These are phyloP conservation scores for Noturus placidus DNA, from an alignment of 2,113 vertebrate species.

Conservation along the genomic window DNA sequence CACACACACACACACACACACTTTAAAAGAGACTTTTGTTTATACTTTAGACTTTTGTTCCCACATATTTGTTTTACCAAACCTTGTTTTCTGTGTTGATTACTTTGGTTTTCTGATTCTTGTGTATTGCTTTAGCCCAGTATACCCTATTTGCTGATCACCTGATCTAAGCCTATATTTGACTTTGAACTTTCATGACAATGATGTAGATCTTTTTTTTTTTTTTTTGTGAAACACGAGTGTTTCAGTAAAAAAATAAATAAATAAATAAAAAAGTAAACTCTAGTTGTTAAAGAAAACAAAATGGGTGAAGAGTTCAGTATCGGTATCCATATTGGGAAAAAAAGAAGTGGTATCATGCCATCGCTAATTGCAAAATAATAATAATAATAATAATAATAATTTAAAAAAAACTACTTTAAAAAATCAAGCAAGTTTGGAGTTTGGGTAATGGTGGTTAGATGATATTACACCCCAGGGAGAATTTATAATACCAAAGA, in stretches of 20 bases:
- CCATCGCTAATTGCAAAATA: background rate
- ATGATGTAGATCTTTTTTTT: too few relatives aligned
- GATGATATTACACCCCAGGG: background rate
- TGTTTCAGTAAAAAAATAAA: background rate
- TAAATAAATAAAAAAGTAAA: background rate
- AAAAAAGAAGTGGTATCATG: background rate
- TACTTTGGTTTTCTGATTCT: too few relatives aligned
- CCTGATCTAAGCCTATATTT: too few relatives aligned
- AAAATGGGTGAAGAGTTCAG: background rate
- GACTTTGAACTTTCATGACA: too few relatives aligned
- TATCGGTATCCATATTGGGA: background rate
- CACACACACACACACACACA: too few relatives aligned
- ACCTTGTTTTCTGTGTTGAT: too few relatives aligned
- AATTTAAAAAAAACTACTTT: background rate
- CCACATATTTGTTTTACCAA: too few relatives aligned
- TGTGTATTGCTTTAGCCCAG: too few relatives aligned
- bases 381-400: too few relatives aligned
- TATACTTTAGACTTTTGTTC: too few relatives aligned
- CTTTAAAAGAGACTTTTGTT: too few relatives aligned
- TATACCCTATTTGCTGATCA: too few relatives aligned
- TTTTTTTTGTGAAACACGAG: background rate
- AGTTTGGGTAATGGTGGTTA: background rate
- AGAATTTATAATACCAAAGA: background rate
- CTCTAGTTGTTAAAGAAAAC: background rate
- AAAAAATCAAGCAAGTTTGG: background rate